Conservation (phyloP, 2,888 invertebrate species). For the Ophioninae sp. region DNA sequence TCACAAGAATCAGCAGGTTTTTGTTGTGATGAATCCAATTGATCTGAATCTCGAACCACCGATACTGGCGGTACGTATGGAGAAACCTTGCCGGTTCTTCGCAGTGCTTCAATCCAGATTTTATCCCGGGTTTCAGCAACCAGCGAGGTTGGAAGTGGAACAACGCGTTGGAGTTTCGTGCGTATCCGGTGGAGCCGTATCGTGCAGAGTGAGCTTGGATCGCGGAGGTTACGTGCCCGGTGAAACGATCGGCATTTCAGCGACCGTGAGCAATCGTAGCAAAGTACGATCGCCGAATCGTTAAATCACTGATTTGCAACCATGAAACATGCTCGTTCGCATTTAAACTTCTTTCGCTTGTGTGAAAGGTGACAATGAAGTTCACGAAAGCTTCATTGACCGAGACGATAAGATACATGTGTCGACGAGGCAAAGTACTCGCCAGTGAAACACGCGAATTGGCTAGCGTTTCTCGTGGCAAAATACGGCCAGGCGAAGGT, state of each 20-base stretch:
- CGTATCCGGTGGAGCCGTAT: slow-evolving; percentile 92
- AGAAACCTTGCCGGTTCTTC: neutral
- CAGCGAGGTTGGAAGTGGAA: slow-evolving; percentile 94
- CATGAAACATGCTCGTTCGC: neutral
- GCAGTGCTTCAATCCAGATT: neutral
- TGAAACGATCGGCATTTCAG: slow-evolving; percentile 93
- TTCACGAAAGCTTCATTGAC: slow-evolving; percentile 93
- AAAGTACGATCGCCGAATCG: slow-evolving; percentile 82
- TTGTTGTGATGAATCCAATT: slow-evolving; percentile 97
- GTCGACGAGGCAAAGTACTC: slow-evolving; percentile 89
- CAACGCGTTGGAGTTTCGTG: slow-evolving; percentile 95
- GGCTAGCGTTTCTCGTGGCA: slow-evolving; percentile 89
- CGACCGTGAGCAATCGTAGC: slow-evolving; percentile 92
- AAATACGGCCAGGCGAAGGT: slow-evolving; percentile 90
- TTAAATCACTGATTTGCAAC: no score
- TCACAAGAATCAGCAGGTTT: slow-evolving; percentile 98
- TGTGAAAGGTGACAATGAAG: slow-evolving; percentile 85
- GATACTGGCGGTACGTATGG: slow-evolving; percentile 89
- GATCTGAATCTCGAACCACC: slow-evolving; percentile 95
- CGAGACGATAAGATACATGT: slow-evolving; percentile 95
- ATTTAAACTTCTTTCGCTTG: slow-evolving; percentile 7
- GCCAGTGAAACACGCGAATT: slow-evolving; percentile 94
- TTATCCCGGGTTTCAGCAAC: slow-evolving; percentile 85
- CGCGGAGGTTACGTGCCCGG: slow-evolving; percentile 97
- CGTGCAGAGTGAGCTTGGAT: slow-evolving; percentile 93